Conservation (phyloP, 2,797 vertebrate genomes). For the Apodemus agrarius region DNA sequence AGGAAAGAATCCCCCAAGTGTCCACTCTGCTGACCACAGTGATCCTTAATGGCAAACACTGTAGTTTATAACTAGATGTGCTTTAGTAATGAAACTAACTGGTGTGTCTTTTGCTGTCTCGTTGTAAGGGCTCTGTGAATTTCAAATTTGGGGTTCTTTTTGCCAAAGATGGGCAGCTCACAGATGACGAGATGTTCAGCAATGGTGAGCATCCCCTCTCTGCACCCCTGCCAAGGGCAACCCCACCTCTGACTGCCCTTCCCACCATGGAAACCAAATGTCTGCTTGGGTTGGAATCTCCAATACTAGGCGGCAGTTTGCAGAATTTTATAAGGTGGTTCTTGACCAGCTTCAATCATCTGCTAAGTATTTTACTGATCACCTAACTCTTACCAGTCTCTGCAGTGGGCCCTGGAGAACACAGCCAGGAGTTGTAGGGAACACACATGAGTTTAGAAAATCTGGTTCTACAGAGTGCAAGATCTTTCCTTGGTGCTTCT, state of each 20-base stretch:
- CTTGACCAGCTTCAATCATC: not conserved
- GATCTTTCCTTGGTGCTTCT: not conserved
- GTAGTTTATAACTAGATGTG: not conserved
- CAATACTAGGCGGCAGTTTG: not conserved
- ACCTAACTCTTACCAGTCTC: no score
- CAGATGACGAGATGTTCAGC: slow-evolving; percentile 99
- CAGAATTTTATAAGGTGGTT: not conserved
- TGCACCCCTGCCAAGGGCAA: not conserved
- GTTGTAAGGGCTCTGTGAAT: slow-evolving; percentile 96
- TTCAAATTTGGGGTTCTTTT: slow-evolving; percentile 99
- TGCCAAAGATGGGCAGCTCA: slow-evolving; percentile 98
- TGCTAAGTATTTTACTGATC: not conserved
- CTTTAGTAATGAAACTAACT: not conserved
- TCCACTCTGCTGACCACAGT: not conserved
- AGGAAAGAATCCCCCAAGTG: not conserved
- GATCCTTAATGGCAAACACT: not conserved
- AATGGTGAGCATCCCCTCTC: slow-evolving; percentile 91
- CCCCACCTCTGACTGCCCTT: not conserved
- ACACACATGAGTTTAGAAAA: not conserved
- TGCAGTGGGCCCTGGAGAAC: not conserved
- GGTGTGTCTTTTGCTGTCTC: slow-evolving; percentile 35
- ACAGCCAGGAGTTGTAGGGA: not conserved
- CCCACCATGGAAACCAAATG: no score
- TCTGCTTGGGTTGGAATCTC: not conserved
- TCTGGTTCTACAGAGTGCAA: not conserved